These are phyloP conservation scores for Colletes gigas DNA, from an alignment of 1,140 invertebrate species.

Conservation along the genomic window DNA sequence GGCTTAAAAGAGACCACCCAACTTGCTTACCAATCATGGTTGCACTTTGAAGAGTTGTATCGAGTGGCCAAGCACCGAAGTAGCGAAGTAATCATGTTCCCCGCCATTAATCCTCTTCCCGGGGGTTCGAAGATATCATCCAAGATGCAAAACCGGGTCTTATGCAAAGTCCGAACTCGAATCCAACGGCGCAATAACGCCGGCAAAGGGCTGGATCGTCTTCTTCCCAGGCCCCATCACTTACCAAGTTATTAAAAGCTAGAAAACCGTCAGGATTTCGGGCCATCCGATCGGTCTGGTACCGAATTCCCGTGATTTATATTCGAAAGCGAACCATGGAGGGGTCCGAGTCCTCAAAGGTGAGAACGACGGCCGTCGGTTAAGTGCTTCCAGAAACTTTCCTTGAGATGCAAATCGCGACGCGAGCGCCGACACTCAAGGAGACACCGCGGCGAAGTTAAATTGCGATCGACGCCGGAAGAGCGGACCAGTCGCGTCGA, in stretches of 20 bases:
- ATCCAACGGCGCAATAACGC: conserved; percentile 26
- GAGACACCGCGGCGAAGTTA: conserved; percentile 58
- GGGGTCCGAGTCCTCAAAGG: conserved; percentile 20
- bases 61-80: no score
- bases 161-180: conserved; percentile 11
- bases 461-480: conserved; percentile 46
- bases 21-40: no score
- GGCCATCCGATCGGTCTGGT: conserved; percentile 11
- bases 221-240: background rate
- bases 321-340: conserved; percentile 45
- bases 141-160: background rate
- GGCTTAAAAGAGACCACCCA: no score
- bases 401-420: conserved; percentile 63
- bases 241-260: conserved; percentile 44
- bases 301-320: conserved; percentile 47
- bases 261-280: background rate
- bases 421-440: conserved; percentile 48
- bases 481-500: conserved; percentile 27
- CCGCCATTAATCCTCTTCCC: background rate
- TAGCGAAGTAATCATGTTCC: background rate
- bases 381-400: conserved; percentile 60
- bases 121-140: background rate
- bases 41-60: no score
- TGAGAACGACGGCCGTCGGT: conserved; percentile 44
- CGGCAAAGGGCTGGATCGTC: conserved; percentile 12